phyloP scores from a whole-genome alignment of 2,797 vertebrate species.

The Cottoperca gobio region DNA sequence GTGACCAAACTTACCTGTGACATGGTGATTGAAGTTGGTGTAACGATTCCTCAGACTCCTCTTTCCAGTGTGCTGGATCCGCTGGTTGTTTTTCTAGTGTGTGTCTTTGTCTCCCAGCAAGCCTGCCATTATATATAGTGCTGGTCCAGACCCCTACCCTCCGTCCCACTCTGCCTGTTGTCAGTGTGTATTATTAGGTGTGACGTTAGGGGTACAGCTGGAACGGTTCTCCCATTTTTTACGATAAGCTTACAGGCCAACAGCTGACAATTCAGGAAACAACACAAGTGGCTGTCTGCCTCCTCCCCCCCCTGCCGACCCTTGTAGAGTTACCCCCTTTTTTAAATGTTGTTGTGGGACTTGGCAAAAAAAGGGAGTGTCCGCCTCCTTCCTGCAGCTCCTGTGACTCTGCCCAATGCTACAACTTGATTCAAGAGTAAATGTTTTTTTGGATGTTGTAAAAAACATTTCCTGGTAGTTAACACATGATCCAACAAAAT shows the following conservation, averaged over 20 bases:
- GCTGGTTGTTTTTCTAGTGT: constrained; percentile 31
- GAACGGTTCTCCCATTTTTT: constrained; percentile 55
- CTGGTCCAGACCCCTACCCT: constrained; percentile 36
- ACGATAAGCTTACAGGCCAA: constrained; percentile 59
- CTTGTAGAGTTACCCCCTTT: background rate
- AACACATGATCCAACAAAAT: constrained; percentile 8
- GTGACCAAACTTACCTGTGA: constrained; percentile 77
- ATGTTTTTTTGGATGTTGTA: constrained; percentile 9
- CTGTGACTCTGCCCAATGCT: constrained; percentile 28
- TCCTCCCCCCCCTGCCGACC: background rate
- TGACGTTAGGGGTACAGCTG: constrained; percentile 72
- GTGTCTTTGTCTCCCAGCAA: constrained; percentile 42
- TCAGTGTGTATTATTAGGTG: constrained; percentile 85
- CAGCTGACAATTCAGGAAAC: constrained; percentile 71
- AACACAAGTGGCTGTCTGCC: constrained; percentile 9
- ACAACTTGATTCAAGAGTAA: constrained; percentile 25
- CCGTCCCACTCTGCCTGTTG: constrained; percentile 69
- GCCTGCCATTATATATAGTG: constrained; percentile 74
- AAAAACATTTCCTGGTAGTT: constrained; percentile 44
- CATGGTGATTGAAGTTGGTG: constrained; percentile 66
- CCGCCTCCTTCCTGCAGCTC: constrained; percentile 32
- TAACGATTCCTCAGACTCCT: constrained; percentile 15
- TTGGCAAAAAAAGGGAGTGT: background rate
- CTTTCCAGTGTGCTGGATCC: constrained; percentile 1
- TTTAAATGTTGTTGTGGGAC: constrained; percentile 14